phyloP scores from a whole-genome alignment of 2,888 invertebrate genomes.

The Matsumyia berberina region DNA sequence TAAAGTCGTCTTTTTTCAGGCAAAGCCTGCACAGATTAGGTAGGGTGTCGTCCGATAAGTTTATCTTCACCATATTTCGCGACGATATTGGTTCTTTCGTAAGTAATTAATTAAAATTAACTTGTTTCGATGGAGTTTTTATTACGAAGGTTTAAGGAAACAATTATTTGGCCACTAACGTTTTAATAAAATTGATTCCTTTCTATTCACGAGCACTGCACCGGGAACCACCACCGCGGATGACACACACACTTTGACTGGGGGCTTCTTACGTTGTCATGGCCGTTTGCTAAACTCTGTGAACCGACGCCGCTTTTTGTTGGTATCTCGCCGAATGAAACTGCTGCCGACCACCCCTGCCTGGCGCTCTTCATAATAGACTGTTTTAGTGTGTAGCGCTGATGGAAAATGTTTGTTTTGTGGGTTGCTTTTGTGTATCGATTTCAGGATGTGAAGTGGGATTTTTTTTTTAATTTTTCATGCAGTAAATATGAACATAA shows the following conservation, averaged over 20 bases:
- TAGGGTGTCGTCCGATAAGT: slow-evolving; percentile 33
- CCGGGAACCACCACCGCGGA: slow-evolving; percentile 44
- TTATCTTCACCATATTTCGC: slow-evolving; percentile 45
- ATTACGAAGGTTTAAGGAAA: background rate
- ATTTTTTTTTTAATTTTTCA: background rate
- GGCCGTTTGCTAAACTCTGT: slow-evolving; percentile 45
- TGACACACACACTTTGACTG: slow-evolving; percentile 65
- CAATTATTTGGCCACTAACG: background rate
- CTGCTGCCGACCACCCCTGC: slow-evolving; percentile 28
- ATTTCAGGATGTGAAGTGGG: slow-evolving; percentile 51
- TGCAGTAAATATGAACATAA: background rate
- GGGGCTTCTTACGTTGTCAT: slow-evolving; percentile 63
- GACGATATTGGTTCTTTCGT: background rate
- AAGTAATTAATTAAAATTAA: background rate
- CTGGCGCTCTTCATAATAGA: slow-evolving; percentile 37
- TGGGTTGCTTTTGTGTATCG: slow-evolving; percentile 47
- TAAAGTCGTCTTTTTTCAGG: slow-evolving; percentile 87
- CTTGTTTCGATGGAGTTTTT: background rate
- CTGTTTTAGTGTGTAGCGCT: slow-evolving; percentile 42
- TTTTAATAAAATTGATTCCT: slow-evolving; percentile 15
- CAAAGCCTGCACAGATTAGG: slow-evolving; percentile 86
- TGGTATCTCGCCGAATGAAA: slow-evolving; percentile 53
- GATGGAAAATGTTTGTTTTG: slow-evolving; percentile 25
- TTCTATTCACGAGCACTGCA: slow-evolving; percentile 19
- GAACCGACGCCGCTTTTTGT: slow-evolving; percentile 60